phyloP scores from a whole-genome alignment of 2,888 invertebrate genomes.

The Tachina lurida region DNA sequence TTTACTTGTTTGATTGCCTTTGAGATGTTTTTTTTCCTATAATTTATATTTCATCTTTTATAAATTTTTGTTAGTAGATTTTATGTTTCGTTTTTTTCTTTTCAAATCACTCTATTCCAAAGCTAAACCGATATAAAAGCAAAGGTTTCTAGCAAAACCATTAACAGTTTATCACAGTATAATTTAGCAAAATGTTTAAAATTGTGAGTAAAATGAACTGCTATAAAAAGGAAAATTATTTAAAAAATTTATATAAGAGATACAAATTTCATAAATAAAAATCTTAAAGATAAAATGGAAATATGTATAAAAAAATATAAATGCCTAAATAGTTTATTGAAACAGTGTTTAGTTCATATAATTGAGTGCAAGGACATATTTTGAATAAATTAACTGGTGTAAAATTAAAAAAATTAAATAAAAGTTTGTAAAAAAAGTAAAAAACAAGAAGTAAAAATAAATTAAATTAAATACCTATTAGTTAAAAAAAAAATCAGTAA shows the following conservation, averaged over 20 bases:
- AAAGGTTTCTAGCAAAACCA: constrained; percentile 72
- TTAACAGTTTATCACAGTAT: constrained; percentile 78
- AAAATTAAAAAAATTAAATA: neutral
- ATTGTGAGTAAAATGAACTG: constrained; percentile 75
- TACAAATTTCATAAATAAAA: neutral
- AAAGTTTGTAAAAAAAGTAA: too few relatives aligned
- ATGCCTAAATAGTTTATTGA: constrained; percentile 17
- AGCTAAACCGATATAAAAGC: constrained; percentile 76
- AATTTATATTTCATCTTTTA: constrained; percentile 66
- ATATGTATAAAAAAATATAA: neutral
- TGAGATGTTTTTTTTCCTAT: constrained; percentile 58
- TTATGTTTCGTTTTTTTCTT: constrained; percentile 26
- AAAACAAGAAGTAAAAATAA: neutral
- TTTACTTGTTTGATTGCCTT: constrained; percentile 59
- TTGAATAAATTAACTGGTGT: neutral
- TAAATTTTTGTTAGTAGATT: constrained; percentile 59
- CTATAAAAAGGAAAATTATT: constrained; percentile 7
- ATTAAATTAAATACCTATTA: neutral
- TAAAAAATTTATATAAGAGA: constrained; percentile 8
- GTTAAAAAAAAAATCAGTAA: too few relatives aligned
- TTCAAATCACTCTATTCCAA: constrained; percentile 39
- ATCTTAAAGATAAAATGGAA: neutral
- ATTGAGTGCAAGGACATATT: constrained; percentile 33
- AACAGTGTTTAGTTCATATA: constrained; percentile 22
- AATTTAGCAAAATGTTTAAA: constrained; percentile 79